Percentiles rank a stretch among this genome's conserved stretches.
phyloP scores from a whole-genome alignment of 2,888 invertebrate species.

The Esperia sulphurella region DNA sequence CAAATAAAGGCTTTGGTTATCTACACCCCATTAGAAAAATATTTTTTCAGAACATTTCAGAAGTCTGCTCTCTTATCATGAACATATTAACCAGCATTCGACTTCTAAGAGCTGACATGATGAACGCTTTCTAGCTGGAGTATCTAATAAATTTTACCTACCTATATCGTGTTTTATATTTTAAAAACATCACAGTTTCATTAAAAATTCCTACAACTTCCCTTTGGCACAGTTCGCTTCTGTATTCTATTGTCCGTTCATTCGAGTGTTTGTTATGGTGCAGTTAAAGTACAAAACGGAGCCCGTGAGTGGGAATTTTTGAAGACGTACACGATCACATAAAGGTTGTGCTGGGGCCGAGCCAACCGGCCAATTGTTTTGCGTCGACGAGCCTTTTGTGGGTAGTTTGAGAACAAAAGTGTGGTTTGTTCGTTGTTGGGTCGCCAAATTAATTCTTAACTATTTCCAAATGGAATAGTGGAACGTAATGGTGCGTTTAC shows the following conservation, averaged over 20 bases:
- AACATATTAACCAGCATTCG: too few species aligned
- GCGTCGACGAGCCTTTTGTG: constrained; percentile 39
- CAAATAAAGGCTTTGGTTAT: too few species aligned
- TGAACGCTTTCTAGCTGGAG: too few species aligned
- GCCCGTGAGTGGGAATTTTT: not conserved
- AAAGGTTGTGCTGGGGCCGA: constrained; percentile 13
- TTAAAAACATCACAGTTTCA: not conserved
- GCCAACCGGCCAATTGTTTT: constrained; percentile 40
- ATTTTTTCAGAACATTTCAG: too few species aligned
- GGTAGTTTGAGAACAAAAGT: constrained; percentile 35
- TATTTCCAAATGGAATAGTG: constrained; percentile 13
- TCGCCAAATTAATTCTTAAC: constrained; percentile 37
- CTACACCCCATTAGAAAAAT: too few species aligned
- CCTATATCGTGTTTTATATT: too few species aligned
- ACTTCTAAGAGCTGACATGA: too few species aligned
- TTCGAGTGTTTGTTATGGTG: not conserved
- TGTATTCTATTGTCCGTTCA: not conserved
- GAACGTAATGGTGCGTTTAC: not conserved
- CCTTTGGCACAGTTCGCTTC: not conserved
- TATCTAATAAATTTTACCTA: too few species aligned
- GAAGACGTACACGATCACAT: not conserved
- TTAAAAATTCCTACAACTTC: not conserved
- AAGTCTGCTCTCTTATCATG: too few species aligned
- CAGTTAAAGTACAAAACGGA: not conserved
- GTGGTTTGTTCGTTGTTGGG: constrained; percentile 20